These are phyloP conservation scores for Probaryconus sp. DNA, from an alignment of 1,140 invertebrate species.

Conservation along the genomic window DNA sequence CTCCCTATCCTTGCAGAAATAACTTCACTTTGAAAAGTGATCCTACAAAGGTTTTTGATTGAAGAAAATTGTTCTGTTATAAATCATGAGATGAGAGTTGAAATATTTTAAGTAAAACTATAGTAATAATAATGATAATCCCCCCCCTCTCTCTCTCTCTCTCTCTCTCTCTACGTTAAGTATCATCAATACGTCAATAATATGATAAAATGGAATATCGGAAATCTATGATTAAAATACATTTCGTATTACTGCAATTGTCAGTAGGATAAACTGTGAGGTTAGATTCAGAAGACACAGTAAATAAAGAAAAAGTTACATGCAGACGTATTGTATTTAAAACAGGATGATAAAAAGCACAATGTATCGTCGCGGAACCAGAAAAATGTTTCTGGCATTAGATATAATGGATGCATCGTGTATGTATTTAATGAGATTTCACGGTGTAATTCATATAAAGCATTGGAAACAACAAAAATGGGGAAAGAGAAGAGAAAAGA, in stretches of 20 bases:
- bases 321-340: conserved; percentile 40
- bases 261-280: conserved; percentile 11
- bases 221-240: too few species aligned
- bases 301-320: conserved; percentile 31
- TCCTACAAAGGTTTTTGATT: too few species aligned
- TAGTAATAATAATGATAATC: too few species aligned
- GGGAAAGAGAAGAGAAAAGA: conserved; percentile 29
- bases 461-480: conserved; percentile 75
- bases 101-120: too few species aligned
- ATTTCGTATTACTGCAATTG: background rate
- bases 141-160: too few species aligned
- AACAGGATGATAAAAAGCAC: conserved; percentile 54
- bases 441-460: conserved; percentile 77
- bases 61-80: too few species aligned
- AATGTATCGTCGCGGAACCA: conserved; percentile 42
- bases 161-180: too few species aligned
- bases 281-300: background rate
- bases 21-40: too few species aligned
- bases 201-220: too few species aligned
- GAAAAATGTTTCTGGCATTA: conserved; percentile 74
- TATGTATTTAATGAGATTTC: conserved; percentile 77
- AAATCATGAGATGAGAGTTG: too few species aligned
- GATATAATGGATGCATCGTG: conserved; percentile 74
- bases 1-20: too few species aligned
- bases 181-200: too few species aligned